Conservation (phyloP, 2,797 vertebrate species). For the Mus spretus region DNA sequence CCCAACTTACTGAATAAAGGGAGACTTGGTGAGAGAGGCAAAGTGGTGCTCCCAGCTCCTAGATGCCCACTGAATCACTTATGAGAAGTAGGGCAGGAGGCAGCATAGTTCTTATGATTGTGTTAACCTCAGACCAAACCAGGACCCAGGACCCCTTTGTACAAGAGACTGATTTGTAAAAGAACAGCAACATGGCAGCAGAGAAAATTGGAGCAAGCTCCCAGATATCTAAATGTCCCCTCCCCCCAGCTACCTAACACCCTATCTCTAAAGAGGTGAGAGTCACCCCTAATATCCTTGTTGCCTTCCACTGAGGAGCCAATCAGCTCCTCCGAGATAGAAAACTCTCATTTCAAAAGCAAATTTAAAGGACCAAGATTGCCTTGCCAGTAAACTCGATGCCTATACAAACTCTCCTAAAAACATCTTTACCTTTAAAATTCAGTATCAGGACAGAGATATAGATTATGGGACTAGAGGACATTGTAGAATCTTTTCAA, state of each 20-base stretch:
- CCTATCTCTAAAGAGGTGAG: not conserved
- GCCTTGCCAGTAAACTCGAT: not conserved
- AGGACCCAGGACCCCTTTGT: not conserved
- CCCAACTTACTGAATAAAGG: not conserved
- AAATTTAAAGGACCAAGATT: not conserved
- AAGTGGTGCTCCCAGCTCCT: not conserved
- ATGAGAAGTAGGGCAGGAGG: not conserved
- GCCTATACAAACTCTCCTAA: constrained; percentile 40
- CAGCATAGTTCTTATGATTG: not conserved
- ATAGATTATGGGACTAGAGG: not conserved
- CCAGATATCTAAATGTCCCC: not conserved
- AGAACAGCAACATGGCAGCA: not conserved
- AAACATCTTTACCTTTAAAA: not conserved
- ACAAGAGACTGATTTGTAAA: not conserved
- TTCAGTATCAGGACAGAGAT: not conserved
- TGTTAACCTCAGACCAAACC: not conserved
- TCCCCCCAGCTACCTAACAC: not conserved
- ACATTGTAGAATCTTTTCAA: constrained; percentile 41
- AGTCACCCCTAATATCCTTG: not conserved
- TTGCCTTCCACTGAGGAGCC: not conserved
- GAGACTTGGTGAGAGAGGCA: not conserved
- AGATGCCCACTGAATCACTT: not conserved
- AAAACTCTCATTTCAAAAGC: constrained; percentile 2
- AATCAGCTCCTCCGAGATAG: not conserved
- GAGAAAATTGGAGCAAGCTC: not conserved